These are phyloP conservation scores for Hippocampus kuda DNA, from an alignment of 2,797 vertebrate genomes.

Conservation along the genomic window DNA sequence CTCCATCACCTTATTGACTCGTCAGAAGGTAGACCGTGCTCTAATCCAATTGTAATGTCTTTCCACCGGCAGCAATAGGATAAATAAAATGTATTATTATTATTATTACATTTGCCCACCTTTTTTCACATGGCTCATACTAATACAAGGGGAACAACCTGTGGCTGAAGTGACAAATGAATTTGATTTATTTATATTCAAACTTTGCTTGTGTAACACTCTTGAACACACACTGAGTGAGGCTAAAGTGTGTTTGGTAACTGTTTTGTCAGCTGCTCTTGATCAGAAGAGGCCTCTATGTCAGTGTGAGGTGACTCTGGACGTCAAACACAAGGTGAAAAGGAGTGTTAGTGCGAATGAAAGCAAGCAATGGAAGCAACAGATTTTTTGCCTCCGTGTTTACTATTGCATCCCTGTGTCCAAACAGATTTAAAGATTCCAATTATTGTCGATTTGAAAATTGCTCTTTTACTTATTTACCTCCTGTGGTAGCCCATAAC, in stretches of 20 bases:
- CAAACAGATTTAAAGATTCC: too few relatives aligned
- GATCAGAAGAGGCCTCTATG: conserved; percentile 34
- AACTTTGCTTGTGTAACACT: conserved; percentile 4
- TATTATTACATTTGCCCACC: neutral
- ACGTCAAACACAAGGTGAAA: conserved; percentile 9
- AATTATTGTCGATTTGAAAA: too few relatives aligned
- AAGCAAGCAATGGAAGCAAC: neutral
- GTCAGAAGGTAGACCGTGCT: conserved; percentile 4
- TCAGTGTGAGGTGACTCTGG: conserved; percentile 17
- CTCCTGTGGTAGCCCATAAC: too few relatives aligned
- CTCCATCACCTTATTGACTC: conserved; percentile 7
- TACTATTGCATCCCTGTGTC: neutral
- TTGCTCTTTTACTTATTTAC: too few relatives aligned
- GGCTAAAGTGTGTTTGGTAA: conserved; percentile 12
- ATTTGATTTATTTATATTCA: neutral
- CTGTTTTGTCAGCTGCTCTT: conserved; percentile 38
- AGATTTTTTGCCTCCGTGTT: neutral
- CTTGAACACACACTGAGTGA: neutral
- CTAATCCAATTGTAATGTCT: neutral
- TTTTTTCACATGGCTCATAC: neutral
- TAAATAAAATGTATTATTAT: neutral
- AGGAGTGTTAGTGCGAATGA: neutral
- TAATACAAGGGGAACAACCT: neutral
- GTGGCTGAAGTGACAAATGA: neutral
- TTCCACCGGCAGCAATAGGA: neutral